Percentiles rank a stretch among this genome's conserved stretches.
phyloP scores from a whole-genome alignment of 2,113 vertebrate genomes.

The Passer domesticus region DNA sequence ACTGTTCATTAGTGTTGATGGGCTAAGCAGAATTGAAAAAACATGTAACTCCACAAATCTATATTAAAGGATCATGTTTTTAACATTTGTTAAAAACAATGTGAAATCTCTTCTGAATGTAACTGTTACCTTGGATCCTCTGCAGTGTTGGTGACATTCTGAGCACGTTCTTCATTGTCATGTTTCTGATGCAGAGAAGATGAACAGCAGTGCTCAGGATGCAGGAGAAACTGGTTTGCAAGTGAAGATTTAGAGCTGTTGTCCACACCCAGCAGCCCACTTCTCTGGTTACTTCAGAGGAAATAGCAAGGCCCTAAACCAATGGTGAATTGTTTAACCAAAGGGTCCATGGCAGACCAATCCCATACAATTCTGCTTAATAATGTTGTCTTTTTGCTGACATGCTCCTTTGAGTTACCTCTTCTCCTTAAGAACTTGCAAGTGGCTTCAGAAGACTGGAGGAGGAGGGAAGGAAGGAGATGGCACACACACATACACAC shows the following conservation, averaged over 20 bases:
- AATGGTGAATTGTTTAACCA: not conserved
- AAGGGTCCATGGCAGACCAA: not conserved
- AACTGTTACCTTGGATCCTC: not conserved
- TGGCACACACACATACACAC: accelerated
- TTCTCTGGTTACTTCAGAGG: not conserved
- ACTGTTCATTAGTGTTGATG: not conserved
- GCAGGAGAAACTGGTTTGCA: not conserved
- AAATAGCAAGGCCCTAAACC: not conserved
- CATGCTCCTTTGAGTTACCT: not conserved
- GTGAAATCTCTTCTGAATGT: not conserved
- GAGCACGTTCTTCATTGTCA: not conserved
- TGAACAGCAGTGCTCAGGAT: not conserved
- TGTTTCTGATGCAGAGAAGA: not conserved
- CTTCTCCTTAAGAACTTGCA: not conserved
- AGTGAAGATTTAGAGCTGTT: not conserved
- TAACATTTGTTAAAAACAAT: not conserved
- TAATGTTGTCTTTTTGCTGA: not conserved
- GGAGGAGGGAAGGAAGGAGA: not conserved
- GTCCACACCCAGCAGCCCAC: not conserved
- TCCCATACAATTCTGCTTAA: not conserved
- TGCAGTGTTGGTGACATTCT: not conserved
- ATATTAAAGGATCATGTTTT: not conserved
- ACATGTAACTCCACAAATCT: not conserved
- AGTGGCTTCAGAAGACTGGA: not conserved
- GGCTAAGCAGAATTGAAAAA: not conserved